Evolutionary conservation across 2,888 invertebrate species (phyloP).

Genomic region (Nomada goodeniana): DNA sequence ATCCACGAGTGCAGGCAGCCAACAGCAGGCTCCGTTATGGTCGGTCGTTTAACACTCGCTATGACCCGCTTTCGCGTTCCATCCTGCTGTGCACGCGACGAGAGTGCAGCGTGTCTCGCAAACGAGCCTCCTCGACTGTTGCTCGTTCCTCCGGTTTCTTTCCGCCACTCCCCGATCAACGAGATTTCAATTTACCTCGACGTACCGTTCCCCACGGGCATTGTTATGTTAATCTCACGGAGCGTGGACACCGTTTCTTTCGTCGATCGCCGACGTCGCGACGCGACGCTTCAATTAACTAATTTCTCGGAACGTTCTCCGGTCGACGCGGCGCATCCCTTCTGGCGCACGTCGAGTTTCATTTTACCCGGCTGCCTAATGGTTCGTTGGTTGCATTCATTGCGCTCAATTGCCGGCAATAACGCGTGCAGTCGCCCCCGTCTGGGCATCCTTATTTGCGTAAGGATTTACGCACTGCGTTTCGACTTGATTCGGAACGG

Average conservation of each 20-base stretch:
- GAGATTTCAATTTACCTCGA: slow-evolving; percentile 1
- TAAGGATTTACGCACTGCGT: background rate
- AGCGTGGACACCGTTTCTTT: background rate
- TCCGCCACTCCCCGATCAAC: background rate
- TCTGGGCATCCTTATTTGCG: background rate
- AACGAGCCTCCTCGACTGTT: slow-evolving; percentile 21
- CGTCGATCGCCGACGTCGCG: background rate
- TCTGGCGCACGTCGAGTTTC: slow-evolving; percentile 12
- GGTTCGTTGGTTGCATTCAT: slow-evolving; percentile 20
- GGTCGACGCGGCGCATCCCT: background rate
- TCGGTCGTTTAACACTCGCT: slow-evolving; percentile 44
- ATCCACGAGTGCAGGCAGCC: slow-evolving; percentile 25
- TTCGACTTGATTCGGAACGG: background rate
- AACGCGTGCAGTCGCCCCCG: background rate
- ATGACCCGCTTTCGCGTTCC: slow-evolving; percentile 38
- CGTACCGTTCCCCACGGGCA: background rate
- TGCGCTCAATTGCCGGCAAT: slow-evolving; percentile 16
- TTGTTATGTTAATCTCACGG: slow-evolving; percentile 21
- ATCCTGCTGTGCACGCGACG: background rate
- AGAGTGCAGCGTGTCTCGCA: slow-evolving; percentile 19
- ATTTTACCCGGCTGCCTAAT: background rate
- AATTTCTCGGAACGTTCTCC: background rate
- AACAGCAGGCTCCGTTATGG: slow-evolving; percentile 28
- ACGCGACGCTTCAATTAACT: slow-evolving; percentile 18
- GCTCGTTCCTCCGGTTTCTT: background rate